phyloP scores from a whole-genome alignment of 2,888 invertebrate species.

The Rhamnusium bicolor region DNA sequence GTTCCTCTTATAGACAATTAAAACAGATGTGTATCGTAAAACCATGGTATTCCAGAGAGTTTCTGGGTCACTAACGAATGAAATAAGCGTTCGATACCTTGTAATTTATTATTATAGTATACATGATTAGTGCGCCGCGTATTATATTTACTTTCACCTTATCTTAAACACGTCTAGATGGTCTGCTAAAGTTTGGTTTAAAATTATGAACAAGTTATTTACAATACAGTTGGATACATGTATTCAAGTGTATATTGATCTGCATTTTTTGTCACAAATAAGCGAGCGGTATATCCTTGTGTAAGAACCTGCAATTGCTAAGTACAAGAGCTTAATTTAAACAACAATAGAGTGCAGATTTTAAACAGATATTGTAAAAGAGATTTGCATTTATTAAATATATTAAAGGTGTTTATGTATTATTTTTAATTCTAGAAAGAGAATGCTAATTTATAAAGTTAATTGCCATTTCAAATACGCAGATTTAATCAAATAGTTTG shows the following conservation, averaged over 20 bases:
- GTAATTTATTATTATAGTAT: background rate
- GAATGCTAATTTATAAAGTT: background rate
- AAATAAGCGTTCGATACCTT: background rate
- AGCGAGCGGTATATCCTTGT: constrained; percentile 10
- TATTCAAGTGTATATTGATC: background rate
- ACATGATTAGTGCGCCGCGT: background rate
- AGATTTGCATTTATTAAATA: background rate
- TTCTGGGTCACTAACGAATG: background rate
- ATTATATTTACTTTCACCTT: constrained; percentile 8
- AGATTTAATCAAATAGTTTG: background rate
- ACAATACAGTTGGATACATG: background rate
- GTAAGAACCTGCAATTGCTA: background rate
- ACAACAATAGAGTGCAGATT: background rate
- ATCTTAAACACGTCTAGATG: background rate
- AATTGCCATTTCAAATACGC: background rate
- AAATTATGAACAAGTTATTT: background rate
- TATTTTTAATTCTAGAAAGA: background rate
- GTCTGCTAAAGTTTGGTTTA: background rate
- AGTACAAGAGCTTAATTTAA: background rate
- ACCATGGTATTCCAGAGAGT: background rate
- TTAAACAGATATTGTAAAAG: background rate
- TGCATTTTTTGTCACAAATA: background rate
- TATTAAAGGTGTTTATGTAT: background rate
- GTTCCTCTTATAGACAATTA: background rate
- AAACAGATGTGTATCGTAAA: background rate